Base-by-base conservation (phyloP, 2,113 vertebrate species). In the Nannospalax galili region DNA sequence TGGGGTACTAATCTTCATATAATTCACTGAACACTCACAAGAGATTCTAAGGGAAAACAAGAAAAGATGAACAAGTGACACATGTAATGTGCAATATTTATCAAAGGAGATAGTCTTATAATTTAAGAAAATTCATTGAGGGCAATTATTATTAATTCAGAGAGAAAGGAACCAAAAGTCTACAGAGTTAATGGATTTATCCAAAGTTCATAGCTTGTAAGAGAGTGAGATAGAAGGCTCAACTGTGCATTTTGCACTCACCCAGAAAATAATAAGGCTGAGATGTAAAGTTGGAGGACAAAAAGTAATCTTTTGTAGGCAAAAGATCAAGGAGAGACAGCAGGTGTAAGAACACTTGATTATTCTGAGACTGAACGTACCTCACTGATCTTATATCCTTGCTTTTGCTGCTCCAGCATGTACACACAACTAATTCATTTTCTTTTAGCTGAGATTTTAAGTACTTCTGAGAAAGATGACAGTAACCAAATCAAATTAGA, bases 361-460 rank as follows among this genome's bases (percentile, higher is more conserved):
- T 94, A 62, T 94, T 95, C 79, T 84, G 75, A 93, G 52, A 73
- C 73, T 87, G 48, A 96, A 88, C 90, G 94, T 77, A 65, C 62
- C 89, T 91, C 95, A 58, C 91, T 84, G 91, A 92, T 84, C 84
- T 91, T 92, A 60, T 58, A 89, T 89, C 70, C 94, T 85, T 73
- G 77, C 48, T 91, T 40, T 82, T 3, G 8, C 79, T 93, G 62
- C 70, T 84, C 62, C 81, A 73, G 78, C 86, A 97, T 75, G n/a
- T 64, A 89, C 82, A n/a, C 80, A 92, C 91, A 91, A 91, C 95
- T 93, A 95, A 96, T 95, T 97, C 91, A 84, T 95, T 97, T 95
- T 94, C 94, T 96, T 97, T 97, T 95, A 96, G 97, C 96, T 95
- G 69, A 96, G 88, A 96, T 91, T 97, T 97, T 95, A 95, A 97